Conservation (phyloP, 2,113 vertebrate genomes). For the Paramormyrops kingsleyae region DNA sequence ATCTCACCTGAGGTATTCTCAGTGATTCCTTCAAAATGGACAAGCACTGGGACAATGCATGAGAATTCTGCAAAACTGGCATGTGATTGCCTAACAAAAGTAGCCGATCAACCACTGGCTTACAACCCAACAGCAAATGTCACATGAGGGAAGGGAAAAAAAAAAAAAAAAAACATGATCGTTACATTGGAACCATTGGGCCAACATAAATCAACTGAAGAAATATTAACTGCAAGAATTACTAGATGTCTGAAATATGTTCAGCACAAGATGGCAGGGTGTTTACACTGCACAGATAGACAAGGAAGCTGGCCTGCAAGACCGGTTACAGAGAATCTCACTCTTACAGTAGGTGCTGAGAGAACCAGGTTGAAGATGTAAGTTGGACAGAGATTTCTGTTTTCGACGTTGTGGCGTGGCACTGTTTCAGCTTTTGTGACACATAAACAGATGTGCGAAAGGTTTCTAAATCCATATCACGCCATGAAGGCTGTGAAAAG, state of each 20-base stretch:
- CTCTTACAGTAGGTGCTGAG: not conserved
- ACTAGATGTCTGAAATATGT: not conserved
- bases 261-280: not conserved
- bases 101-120: not conserved
- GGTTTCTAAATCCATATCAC: not conserved
- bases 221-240: not conserved
- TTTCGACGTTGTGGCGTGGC: not conserved
- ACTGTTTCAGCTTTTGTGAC: not conserved
- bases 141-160: not conserved
- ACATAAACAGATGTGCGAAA: not conserved
- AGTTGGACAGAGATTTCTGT: not conserved
- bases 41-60: not conserved
- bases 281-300: not conserved
- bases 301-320: not conserved
- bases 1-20: slow-evolving; percentile 1
- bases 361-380: not conserved
- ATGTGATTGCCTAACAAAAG: not conserved
- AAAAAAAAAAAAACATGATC: not conserved
- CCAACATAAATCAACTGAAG: not conserved
- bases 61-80: not conserved
- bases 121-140: not conserved
- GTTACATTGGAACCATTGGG: not conserved
- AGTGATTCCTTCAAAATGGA: not conserved
- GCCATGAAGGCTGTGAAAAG: not conserved
- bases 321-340: not conserved